These are phyloP conservation scores for Hirtodrosophila alboralis DNA, from an alignment of 2,888 invertebrate genomes.

Conservation along the genomic window DNA sequence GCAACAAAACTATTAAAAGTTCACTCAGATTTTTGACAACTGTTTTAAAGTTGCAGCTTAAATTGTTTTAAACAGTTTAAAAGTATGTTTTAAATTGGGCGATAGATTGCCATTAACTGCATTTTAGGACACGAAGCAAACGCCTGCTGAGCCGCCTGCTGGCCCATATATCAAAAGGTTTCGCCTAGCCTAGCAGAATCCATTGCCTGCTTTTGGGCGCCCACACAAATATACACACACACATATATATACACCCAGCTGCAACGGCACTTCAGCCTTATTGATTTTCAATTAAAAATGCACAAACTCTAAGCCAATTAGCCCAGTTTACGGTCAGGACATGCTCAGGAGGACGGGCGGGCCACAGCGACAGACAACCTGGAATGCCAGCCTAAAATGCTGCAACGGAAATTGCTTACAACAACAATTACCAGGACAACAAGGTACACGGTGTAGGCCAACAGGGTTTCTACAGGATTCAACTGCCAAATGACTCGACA, in stretches of 20 bases:
- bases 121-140: slow-evolving; percentile 1
- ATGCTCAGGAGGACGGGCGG: neutral
- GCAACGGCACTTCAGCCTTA: slow-evolving; percentile 52
- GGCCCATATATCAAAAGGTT: slow-evolving; percentile 48
- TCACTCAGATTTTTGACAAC: slow-evolving; percentile 13
- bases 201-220: slow-evolving; percentile 23
- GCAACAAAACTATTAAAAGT: slow-evolving; percentile 47
- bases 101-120: slow-evolving; percentile 31
- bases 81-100: too few relatives aligned
- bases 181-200: slow-evolving; percentile 33
- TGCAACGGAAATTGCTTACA: slow-evolving; percentile 76
- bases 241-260: slow-evolving; percentile 7
- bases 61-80: slow-evolving; percentile 8
- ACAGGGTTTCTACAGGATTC: slow-evolving; percentile 13
- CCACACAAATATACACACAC: slow-evolving; percentile 10
- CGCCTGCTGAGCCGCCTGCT: slow-evolving; percentile 10
- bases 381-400: slow-evolving; percentile 44
- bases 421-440: slow-evolving; percentile 61
- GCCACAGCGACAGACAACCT: slow-evolving; percentile 17
- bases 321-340: slow-evolving; percentile 61
- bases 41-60: slow-evolving; percentile 19
- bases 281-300: slow-evolving; percentile 80
- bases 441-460: slow-evolving; percentile 18
- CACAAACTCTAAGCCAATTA: slow-evolving; percentile 73
- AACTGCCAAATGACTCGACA: slow-evolving; percentile 21